Base-by-base conservation (phyloP, 2,888 invertebrate species). In the Gryllus longicercus region DNA sequence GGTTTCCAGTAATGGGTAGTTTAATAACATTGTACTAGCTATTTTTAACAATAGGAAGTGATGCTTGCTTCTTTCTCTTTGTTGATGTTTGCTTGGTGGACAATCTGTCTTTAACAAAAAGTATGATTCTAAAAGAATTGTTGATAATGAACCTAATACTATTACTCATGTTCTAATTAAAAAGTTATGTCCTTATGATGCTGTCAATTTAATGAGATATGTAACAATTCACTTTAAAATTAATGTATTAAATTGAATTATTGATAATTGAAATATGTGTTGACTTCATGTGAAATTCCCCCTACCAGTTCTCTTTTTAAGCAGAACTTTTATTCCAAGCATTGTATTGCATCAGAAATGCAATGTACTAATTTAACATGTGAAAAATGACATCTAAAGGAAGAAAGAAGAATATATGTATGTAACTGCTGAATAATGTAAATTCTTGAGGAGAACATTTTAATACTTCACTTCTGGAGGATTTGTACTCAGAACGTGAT, bases 251-350 rank as follows among this genome's bases (percentile, higher is more conserved):
- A 63, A 63, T n/a, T 63, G n/a, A 63, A 63, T 14, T 63, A n/a
- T n/a, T 63, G 16, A 14, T 63, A 63, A 63, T 14, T 63, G 63
- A 63, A 38, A 38, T 38, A 38, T 63, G 63, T 63, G 14, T 63
- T 63, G 63, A 63, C 63, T 63, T n/a, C 63, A 63, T 63, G 63
- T 63, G 63, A 63, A 63, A 63, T n/a, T 63, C n/a, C n/a, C n/a
- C 63, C 63, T n/a, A 18, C 63, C n/a, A 63, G 63, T 63, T 63
- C n/a, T 14, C n/a, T n/a, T 63, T 63, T 63, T 5, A 18, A 63
- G n/a, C n/a, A 18, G 14, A 63, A 14, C n/a, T 63, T 18, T 18
- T 18, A 18, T 18, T 63, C n/a, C 16, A 63, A 63, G 63, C 16
- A 63, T 63, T 18, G 4, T 63, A n/a, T 18, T 18, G n/a, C 14